A percentile compares a stretch with the other conserved stretches of the same genome.
These are phyloP conservation scores for Trichosurus vulpecula DNA, from an alignment of 2,797 vertebrate species.

Conservation along the genomic window DNA sequence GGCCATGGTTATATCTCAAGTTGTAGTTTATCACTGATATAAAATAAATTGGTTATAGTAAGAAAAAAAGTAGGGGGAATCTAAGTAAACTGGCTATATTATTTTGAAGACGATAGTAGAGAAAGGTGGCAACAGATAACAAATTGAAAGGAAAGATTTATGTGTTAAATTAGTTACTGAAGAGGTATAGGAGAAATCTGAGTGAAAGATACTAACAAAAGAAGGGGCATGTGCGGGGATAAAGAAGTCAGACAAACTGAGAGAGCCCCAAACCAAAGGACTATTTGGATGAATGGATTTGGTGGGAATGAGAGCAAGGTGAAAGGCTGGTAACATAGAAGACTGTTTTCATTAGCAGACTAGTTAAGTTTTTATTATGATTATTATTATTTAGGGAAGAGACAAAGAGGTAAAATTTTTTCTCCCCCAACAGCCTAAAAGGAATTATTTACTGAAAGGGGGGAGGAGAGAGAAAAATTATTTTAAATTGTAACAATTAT, in stretches of 20 bases:
- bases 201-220: background rate
- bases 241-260: conserved; percentile 2
- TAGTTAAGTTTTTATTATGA: background rate
- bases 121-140: conserved; percentile 1
- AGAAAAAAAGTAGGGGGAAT: conserved; percentile 17
- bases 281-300: background rate
- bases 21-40: background rate
- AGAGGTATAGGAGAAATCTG: background rate
- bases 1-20: conserved; percentile 27
- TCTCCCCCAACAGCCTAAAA: background rate
- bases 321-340: conserved; percentile 21
- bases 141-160: background rate
- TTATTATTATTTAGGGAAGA: background rate
- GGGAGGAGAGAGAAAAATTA: background rate
- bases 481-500: background rate
- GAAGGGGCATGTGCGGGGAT: background rate
- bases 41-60: conserved; percentile 13
- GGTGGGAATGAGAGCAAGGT: background rate
- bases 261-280: background rate
- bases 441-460: background rate
- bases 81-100: background rate
- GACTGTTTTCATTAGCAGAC: background rate
- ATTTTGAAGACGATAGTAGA: conserved; percentile 23
- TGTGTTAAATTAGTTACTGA: background rate
- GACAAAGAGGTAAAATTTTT: background rate